These are phyloP conservation scores for Saturnia pavonia DNA, from an alignment of 2,888 invertebrate species.

Conservation along the genomic window DNA sequence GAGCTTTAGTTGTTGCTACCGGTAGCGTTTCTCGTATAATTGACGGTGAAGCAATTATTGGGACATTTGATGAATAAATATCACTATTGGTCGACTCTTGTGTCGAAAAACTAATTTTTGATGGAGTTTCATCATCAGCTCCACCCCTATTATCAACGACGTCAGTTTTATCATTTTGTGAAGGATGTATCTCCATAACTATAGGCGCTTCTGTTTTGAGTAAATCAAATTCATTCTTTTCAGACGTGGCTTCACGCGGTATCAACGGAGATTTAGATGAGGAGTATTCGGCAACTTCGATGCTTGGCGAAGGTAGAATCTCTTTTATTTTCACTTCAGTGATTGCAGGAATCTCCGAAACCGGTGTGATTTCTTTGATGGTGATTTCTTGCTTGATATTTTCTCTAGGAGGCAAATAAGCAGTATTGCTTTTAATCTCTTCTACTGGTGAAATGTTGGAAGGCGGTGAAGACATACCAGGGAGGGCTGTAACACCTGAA, in stretches of 20 bases:
- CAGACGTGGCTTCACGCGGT: constrained; percentile 69
- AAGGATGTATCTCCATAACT: constrained; percentile 49
- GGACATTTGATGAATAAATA: constrained; percentile 56
- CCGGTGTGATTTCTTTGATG: constrained; percentile 84
- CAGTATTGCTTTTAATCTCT: constrained; percentile 39
- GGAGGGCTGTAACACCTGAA: constrained; percentile 68
- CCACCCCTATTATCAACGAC: constrained; percentile 38
- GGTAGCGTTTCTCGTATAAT: constrained; percentile 38
- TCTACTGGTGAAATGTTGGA: constrained; percentile 44
- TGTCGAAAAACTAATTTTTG: constrained; percentile 67
- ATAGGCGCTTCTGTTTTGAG: constrained; percentile 51
- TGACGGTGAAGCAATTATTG: constrained; percentile 51
- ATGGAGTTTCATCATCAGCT: constrained; percentile 51
- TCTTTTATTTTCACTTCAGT: constrained; percentile 75
- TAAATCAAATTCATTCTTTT: constrained; percentile 46
- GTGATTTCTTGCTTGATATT: constrained; percentile 70
- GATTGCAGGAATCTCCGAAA: constrained; percentile 71
- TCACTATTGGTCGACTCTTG: constrained; percentile 63
- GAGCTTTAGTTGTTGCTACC: constrained; percentile 54
- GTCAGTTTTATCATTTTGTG: constrained; percentile 29
- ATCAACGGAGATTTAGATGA: constrained; percentile 72
- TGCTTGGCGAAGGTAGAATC: constrained; percentile 64
- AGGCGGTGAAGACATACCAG: constrained; percentile 49
- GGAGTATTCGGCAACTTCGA: constrained; percentile 66
- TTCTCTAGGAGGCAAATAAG: constrained; percentile 46